Evolutionary conservation across 2,888 invertebrate species (phyloP), one percentile per base, ranked within the genome.

Genomic region (Yponomeuta malinellus): DNA sequence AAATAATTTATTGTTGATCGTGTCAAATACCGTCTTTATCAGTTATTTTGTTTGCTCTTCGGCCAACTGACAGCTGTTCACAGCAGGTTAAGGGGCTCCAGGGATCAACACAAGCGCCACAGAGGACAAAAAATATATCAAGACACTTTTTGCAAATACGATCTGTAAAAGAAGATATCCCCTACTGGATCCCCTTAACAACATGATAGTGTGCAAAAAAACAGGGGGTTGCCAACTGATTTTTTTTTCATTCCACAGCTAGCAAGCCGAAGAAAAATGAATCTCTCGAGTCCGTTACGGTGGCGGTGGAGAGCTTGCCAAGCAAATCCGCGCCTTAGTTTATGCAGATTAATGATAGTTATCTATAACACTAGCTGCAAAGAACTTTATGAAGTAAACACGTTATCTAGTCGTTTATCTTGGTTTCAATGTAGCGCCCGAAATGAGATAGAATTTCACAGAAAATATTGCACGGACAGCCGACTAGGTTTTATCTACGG

Each of bases 321-420:
- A 59, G 52, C 52, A 59, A 59, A 59, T 59, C 12, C 6, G 5
- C 52, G 52, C 52, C 8, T 12, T 59, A 59, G 52, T 12, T 59
- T 59, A 59, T 59, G 52, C 15, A 59, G 52, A 59, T 59, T 59
- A 59, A 59, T 59, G 52, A 59, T 59, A 15, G 12, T 59, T 59
- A 59, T 59, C 2, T 15, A 15, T 15, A 15, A 59, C 15, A 59
- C 52, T 43, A 43, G 43, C 43, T 9, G 6, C 52, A 12, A 59
- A 59, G 52, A 59, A 59, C 52, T 59, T 59, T 59, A 59, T 59
- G 52, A 59, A 59, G 52, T 59, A 59, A 59, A 59, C 52, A 15
- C 52, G 52, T 59, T 15, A 15, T 59, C 52, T 15, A 5, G 52
- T 59, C 52, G 52, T 59, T 59, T 59, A 15, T 59, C 52, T 59